Base-by-base conservation (phyloP, 2,888 invertebrate species). In the Eudemis profundana region DNA sequence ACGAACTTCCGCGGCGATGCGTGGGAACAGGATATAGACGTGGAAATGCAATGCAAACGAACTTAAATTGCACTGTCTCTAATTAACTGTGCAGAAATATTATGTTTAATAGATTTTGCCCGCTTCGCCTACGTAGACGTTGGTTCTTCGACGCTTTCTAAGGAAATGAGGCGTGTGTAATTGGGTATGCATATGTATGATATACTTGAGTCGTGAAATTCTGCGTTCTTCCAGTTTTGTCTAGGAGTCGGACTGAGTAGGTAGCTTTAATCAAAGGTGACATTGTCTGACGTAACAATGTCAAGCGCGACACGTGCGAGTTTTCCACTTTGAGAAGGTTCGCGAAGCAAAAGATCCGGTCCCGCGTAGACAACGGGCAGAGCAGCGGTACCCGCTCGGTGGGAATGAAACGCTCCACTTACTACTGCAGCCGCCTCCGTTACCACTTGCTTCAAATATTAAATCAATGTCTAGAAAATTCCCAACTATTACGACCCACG, bases 391-490 rank as follows among this genome's bases (percentile, higher is more conserved):
- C 81, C 80, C 81, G 74, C 79, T 81, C 84, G 85, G 85, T 90
- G 90, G 83, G 90, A 90, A 90, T 83, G 85, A 81, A 86, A 85
- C 82, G 90, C 86, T 88, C 89, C 71, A 87, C 77, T 89, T 89
- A 79, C 78, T 69, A 73, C 71, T 83, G 81, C 78, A 70, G 68
- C 68, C 61, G 60, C 78, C 73, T 71, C 75, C 75, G 74, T 79
- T 81, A 59, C 36, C 44, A 64, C 12, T 50, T 44, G 19, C 50
- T 50, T 33, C 23, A 64, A 51, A 64, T 50, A 50, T 65, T 51
- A 62, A 38, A 15, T 50, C 27, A 64, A 65, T 53, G 50, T 46
- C 42, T 50, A 40, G 19, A 42, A 53, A 44, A 10, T 23, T 12
- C 38, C 59, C 21, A 33, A 49, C 51, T n/a, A n/a, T 56, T 64